Evolutionary conservation across 1,140 invertebrate species (phyloP), one percentile per base, ranked within the genome.

Genomic region (Neodiprion fabricii): DNA sequence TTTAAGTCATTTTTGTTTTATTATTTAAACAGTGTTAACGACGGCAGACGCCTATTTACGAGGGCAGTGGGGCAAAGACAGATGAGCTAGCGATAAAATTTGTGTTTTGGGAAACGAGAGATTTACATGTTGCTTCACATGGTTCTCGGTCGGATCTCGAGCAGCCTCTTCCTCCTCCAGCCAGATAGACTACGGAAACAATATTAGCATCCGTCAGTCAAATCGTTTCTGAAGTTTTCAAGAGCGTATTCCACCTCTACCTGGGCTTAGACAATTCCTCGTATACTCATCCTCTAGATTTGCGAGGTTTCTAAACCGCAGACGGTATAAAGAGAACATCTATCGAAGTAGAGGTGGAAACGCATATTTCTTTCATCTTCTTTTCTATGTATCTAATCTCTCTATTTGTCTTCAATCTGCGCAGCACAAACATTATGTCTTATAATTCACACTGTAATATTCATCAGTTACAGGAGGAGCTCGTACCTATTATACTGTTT

Each of bases 131-230:
- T 85, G 82, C 82, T 82, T 88, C 86, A 89, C 87, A 87, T 88
- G 85, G 82, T 85, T 88, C 78, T 87, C 86, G 82, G 84, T 82
- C 81, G 81, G 81, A 77, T 87, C 87, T 84, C 86, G 87, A 83
- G 86, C 77, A 85, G 87, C 80, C 50, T 88, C 87, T 79, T 88
- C 87, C 73, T 93, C 92, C 80, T 92, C 91, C 89, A 92, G 81
- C 91, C 91, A 93, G 89, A 93, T 89, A 85, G 92, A 93, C 92
- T 93, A 91, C 82, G 84, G 82, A 88, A 89, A 88, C 75, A 89
- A 87, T 76, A 89, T 83, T 85, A 81, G 78, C 72, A 80, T 80
- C 81, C 75, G 79, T 84, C 80, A 85, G 79, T 85, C 73, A 78
- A 70, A 67, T 53, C 50, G 40, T 65, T 65, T 23, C 9, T 53